These are phyloP conservation scores for Oxycera nigricornis DNA, from an alignment of 2,888 invertebrate species.

Conservation along the genomic window DNA sequence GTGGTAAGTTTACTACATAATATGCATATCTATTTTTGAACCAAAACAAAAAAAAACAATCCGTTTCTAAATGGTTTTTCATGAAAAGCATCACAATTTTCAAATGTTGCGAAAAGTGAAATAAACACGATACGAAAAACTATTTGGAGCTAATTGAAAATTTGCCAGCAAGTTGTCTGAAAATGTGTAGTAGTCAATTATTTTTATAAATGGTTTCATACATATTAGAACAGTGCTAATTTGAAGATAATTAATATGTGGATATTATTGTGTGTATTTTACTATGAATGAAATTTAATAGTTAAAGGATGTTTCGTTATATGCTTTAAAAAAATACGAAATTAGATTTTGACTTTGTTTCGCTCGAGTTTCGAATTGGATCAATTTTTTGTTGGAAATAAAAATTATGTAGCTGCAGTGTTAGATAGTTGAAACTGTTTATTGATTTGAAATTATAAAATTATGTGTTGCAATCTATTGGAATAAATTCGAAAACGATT, in stretches of 20 bases:
- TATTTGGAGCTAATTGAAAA: slow-evolving; percentile 5
- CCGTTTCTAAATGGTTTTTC: slow-evolving; percentile 47
- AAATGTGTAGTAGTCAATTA: slow-evolving; percentile 16
- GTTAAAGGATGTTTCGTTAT: background rate
- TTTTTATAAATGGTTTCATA: background rate
- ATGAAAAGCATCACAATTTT: background rate
- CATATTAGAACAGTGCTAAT: background rate
- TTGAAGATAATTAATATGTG: background rate
- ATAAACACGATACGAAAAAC: background rate
- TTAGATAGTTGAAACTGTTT: background rate
- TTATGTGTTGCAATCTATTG: too few relatives aligned
- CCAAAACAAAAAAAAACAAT: too few relatives aligned
- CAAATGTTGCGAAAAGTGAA: too few relatives aligned
- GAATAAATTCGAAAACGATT: too few relatives aligned
- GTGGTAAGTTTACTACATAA: slow-evolving; percentile 61
- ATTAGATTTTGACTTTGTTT: slow-evolving; percentile 6
- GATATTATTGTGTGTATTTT: slow-evolving; percentile 24
- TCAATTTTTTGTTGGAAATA: too few relatives aligned
- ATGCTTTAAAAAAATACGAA: slow-evolving; percentile 9
- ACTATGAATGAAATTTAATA: slow-evolving; percentile 11
- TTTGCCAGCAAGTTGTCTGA: slow-evolving; percentile 4
- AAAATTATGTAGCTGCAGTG: slow-evolving; percentile 24
- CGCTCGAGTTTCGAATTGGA: slow-evolving; percentile 11
- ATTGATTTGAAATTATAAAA: too few relatives aligned
- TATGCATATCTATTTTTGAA: slow-evolving; percentile 4